phyloP scores from a whole-genome alignment of 1,140 invertebrate species.

The Chionoecetes opilio region DNA sequence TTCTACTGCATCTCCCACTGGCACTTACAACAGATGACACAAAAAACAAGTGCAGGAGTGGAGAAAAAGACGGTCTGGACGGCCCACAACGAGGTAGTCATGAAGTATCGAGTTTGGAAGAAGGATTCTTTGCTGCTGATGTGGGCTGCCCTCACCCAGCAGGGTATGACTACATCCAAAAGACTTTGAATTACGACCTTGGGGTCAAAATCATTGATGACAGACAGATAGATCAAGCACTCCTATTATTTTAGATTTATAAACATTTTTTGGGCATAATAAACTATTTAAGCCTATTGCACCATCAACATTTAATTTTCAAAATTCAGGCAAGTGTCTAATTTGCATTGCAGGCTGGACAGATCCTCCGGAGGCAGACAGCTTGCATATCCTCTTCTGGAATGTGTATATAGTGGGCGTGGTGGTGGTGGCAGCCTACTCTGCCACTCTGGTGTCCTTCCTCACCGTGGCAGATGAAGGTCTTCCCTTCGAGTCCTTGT shows the following conservation, averaged over 20 bases:
- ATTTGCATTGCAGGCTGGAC: conserved; percentile 67
- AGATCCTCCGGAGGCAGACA: conserved; percentile 49
- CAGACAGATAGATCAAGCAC: no score
- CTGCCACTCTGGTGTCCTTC: conserved; percentile 80
- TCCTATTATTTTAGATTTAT: no score
- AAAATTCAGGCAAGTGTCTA: no score
- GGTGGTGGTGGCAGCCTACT: conserved; percentile 75
- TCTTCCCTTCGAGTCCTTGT: conserved; percentile 78
- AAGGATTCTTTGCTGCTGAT: conserved; percentile 36
- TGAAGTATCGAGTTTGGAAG: conserved; percentile 56
- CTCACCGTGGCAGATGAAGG: conserved; percentile 65
- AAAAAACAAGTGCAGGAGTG: neutral
- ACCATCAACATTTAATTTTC: no score
- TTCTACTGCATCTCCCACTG: conserved; percentile 51
- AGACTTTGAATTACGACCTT: no score
- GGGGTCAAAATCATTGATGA: no score
- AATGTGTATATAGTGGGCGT: conserved; percentile 73
- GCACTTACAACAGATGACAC: neutral
- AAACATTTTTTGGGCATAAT: neutral
- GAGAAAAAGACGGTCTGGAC: neutral
- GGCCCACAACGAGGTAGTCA: neutral
- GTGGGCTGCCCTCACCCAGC: conserved; percentile 77
- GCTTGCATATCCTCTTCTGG: conserved; percentile 70
- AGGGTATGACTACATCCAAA: no score
- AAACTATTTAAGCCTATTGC: no score